These are phyloP conservation scores for Diploptera punctata DNA, from an alignment of 2,888 invertebrate genomes.

Conservation along the genomic window DNA sequence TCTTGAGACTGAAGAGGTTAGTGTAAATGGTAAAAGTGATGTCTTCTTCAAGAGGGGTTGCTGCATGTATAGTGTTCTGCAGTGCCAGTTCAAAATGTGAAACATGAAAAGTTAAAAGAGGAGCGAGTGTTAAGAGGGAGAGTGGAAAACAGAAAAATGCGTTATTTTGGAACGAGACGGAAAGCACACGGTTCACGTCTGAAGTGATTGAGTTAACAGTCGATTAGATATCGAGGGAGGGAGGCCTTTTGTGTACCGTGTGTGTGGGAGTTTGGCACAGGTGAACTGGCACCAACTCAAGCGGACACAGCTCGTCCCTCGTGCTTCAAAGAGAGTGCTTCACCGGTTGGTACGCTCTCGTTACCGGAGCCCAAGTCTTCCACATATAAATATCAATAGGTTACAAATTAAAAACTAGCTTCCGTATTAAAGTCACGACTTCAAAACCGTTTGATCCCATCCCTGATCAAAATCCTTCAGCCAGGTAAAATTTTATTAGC, in stretches of 20 bases:
- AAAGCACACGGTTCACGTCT: conserved; percentile 26
- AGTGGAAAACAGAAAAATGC: conserved; percentile 20
- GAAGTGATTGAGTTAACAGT: conserved; percentile 35
- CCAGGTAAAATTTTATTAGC: no score
- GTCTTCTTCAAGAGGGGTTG: no score
- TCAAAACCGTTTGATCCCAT: no score
- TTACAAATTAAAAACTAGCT: no score
- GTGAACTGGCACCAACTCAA: conserved; percentile 34
- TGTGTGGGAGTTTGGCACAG: conserved; percentile 33
- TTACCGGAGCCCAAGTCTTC: neutral
- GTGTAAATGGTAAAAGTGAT: no score
- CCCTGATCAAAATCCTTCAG: no score
- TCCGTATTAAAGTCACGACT: no score
- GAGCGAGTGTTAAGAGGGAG: conserved; percentile 19
- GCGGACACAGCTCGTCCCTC: conserved; percentile 11
- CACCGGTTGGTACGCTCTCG: no score
- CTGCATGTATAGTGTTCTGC: neutral
- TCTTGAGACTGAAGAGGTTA: no score
- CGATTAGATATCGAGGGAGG: conserved; percentile 33
- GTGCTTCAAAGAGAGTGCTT: neutral
- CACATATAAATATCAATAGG: no score
- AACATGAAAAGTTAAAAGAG: conserved; percentile 30
- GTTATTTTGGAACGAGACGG: conserved; percentile 30
- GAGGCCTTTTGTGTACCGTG: conserved; percentile 24
- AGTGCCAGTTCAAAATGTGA: neutral